phyloP scores from a whole-genome alignment of 2,113 vertebrate genomes.

The Nibea albiflora region DNA sequence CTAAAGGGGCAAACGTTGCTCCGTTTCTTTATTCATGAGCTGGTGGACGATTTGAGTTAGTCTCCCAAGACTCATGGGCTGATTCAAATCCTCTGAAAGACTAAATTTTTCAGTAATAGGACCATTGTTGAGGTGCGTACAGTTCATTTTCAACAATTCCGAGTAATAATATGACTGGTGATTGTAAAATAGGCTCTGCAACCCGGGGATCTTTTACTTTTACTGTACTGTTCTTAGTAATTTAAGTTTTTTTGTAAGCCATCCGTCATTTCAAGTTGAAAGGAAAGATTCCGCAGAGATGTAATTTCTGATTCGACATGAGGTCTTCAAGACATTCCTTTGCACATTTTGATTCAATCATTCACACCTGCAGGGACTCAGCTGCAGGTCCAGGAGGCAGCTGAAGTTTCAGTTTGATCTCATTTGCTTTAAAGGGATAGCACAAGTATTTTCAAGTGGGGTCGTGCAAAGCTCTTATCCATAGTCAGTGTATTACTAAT shows the following conservation, averaged over 20 bases:
- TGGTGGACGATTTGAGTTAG: slow-evolving; percentile 51
- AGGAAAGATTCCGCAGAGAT: neutral
- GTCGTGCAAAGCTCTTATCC: too few species aligned
- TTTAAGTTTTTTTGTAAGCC: slow-evolving; percentile 32
- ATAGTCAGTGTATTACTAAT: too few species aligned
- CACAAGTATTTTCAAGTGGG: too few species aligned
- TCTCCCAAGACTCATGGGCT: slow-evolving; percentile 39
- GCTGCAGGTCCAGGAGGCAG: slow-evolving; percentile 36
- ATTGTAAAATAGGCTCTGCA: neutral
- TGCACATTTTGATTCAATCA: neutral
- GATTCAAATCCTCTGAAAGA: slow-evolving; percentile 33
- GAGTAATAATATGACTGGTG: slow-evolving; percentile 19
- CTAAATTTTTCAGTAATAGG: neutral
- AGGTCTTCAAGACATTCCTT: neutral
- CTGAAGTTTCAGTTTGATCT: slow-evolving; percentile 32
- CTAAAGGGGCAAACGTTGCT: slow-evolving; percentile 46
- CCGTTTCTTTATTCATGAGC: slow-evolving; percentile 56
- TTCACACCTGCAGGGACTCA: slow-evolving; percentile 9
- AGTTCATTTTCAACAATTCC: slow-evolving; percentile 45
- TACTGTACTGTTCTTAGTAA: slow-evolving; percentile 16
- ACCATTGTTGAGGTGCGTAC: slow-evolving; percentile 38
- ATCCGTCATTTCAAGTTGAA: slow-evolving; percentile 26
- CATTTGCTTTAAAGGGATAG: slow-evolving; percentile 4
- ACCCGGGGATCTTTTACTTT: slow-evolving; percentile 13
- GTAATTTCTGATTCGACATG: slow-evolving; percentile 19